Percentiles rank a stretch among this genome's conserved stretches.
These are phyloP conservation scores for Tenthredo notha DNA, from an alignment of 2,888 invertebrate genomes.

Conservation along the genomic window DNA sequence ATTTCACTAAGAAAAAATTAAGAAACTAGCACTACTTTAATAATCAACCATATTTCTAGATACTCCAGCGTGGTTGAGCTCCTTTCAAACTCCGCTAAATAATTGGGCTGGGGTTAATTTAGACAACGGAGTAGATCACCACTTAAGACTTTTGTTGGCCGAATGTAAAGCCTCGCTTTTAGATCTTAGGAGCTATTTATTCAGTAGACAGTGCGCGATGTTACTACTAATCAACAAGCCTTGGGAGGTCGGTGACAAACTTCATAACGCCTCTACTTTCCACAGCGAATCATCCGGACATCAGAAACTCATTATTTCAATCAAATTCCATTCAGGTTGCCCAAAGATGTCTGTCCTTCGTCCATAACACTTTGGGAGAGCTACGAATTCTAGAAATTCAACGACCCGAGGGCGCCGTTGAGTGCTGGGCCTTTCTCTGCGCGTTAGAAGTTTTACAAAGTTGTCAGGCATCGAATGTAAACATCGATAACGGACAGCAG, in stretches of 20 bases:
- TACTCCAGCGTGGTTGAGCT: conserved; percentile 91
- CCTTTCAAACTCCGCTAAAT: conserved; percentile 89
- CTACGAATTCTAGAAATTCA: conserved; percentile 89
- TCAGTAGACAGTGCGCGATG: conserved; percentile 95
- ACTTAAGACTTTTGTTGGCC: conserved; percentile 76
- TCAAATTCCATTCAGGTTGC: conserved; percentile 84
- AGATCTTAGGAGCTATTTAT: conserved; percentile 96
- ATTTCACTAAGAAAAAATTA: not conserved
- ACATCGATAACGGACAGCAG: conserved; percentile 82
- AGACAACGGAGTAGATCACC: conserved; percentile 82
- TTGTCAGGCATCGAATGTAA: conserved; percentile 85
- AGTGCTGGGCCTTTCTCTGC: conserved; percentile 96
- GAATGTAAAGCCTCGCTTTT: conserved; percentile 85
- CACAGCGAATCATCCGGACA: conserved; percentile 55
- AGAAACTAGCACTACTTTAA: not conserved
- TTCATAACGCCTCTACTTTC: not conserved
- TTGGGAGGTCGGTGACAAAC: conserved; percentile 85
- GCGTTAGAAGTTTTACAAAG: conserved; percentile 93
- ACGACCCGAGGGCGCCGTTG: conserved; percentile 90
- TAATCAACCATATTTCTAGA: conserved; percentile 78
- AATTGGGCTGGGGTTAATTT: conserved; percentile 91
- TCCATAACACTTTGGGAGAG: conserved; percentile 94
- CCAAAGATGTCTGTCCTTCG: conserved; percentile 92
- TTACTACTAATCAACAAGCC: conserved; percentile 86
- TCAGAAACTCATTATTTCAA: not conserved